Evolutionary conservation across 2,113 vertebrate genomes (phyloP).

Genomic region (Nothobranchius furzeri): DNA sequence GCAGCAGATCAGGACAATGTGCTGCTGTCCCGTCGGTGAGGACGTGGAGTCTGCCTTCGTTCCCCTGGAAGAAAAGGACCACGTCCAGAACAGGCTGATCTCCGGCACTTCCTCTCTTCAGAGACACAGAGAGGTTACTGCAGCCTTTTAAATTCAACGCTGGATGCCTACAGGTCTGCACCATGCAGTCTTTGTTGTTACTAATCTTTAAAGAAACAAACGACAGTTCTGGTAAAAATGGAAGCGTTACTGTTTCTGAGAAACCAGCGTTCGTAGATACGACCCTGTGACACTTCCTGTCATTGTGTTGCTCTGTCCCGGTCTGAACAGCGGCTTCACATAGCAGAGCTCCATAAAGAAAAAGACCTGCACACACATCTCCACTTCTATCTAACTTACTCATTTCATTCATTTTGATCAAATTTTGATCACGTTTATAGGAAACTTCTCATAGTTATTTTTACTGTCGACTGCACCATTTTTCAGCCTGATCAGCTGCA

Average conservation of each 20-base stretch:
- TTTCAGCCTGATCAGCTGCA: not conserved
- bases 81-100: slow-evolving; percentile 52
- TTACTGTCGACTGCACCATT: not conserved
- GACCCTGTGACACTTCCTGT: slow-evolving; percentile 63
- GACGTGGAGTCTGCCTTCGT: slow-evolving; percentile 34
- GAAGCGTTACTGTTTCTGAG: slow-evolving; percentile 15
- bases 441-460: not conserved
- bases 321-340: slow-evolving; percentile 15
- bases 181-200: not conserved
- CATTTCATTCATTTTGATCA: not conserved
- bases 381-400: not conserved
- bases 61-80: slow-evolving; percentile 15
- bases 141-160: not conserved
- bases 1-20: slow-evolving; percentile 23
- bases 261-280: slow-evolving; percentile 38
- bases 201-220: not conserved
- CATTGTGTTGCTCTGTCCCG: slow-evolving; percentile 62
- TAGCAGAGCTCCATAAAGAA: slow-evolving; percentile 9
- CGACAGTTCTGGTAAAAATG: not conserved
- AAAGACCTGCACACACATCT: too few relatives aligned
- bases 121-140: slow-evolving; percentile 58
- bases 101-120: slow-evolving; percentile 54
- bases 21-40: slow-evolving; percentile 4
- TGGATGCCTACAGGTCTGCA: not conserved
- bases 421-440: not conserved